These are phyloP conservation scores for Drosophila bipectinata DNA, from an alignment of 1,140 invertebrate genomes.

Conservation along the genomic window DNA sequence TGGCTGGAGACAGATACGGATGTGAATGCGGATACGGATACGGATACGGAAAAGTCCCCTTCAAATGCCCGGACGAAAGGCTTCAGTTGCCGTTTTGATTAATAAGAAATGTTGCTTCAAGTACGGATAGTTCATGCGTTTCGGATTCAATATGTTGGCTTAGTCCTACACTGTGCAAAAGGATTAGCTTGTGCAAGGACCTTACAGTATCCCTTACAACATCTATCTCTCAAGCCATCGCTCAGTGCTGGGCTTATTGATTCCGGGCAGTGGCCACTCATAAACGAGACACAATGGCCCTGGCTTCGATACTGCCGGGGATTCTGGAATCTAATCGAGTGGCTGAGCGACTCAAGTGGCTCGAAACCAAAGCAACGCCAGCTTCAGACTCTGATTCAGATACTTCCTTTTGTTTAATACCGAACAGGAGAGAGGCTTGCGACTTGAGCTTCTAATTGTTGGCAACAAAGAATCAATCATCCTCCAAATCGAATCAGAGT, in stretches of 20 bases:
- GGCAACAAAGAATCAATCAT: conserved; percentile 51
- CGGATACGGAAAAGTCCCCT: background rate
- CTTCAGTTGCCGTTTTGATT: conserved; percentile 17
- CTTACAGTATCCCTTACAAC: too few relatives aligned
- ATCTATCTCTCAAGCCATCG: background rate
- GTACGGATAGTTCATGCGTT: background rate
- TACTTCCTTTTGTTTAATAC: conserved; percentile 20
- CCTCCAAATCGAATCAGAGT: conserved; percentile 59
- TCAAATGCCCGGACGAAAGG: background rate
- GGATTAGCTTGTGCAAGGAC: too few relatives aligned
- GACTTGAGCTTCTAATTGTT: conserved; percentile 35
- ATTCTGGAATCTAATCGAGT: conserved; percentile 30
- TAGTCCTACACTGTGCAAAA: background rate
- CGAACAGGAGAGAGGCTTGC: background rate
- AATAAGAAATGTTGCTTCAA: conserved; percentile 17
- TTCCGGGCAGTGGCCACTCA: conserved; percentile 18
- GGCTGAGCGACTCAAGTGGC: conserved; percentile 10
- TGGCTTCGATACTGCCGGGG: background rate
- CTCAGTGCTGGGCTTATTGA: conserved; percentile 22
- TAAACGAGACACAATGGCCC: conserved; percentile 9
- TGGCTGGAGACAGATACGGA: background rate
- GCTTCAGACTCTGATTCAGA: background rate
- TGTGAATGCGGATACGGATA: background rate
- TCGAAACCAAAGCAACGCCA: conserved; percentile 26
- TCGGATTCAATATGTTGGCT: conserved; percentile 16